Percentiles rank a stretch among this genome's conserved stretches.
phyloP scores from a whole-genome alignment of 1,140 invertebrate species.

The Stegodyphus dumicola region DNA sequence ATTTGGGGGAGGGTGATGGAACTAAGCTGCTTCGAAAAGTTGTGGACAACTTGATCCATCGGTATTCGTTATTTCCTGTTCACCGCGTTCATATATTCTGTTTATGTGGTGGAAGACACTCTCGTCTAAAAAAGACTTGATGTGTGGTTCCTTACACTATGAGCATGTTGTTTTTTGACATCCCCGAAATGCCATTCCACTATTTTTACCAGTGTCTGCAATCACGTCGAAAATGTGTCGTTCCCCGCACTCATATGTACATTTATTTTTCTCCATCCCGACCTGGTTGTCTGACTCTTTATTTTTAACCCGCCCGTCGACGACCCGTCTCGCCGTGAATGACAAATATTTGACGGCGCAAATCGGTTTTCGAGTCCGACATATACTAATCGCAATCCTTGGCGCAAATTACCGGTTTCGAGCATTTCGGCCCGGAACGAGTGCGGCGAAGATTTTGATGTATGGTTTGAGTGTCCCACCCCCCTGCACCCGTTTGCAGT shows the following conservation, averaged over 20 bases:
- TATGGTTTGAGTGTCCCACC: constrained; percentile 39
- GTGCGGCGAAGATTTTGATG: constrained; percentile 20
- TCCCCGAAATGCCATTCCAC: background rate
- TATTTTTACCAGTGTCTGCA: background rate
- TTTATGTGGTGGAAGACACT: too few relatives aligned
- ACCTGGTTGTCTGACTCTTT: constrained; percentile 2
- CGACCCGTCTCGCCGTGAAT: constrained; percentile 56
- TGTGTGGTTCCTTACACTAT: too few relatives aligned
- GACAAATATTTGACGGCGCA: constrained; percentile 56
- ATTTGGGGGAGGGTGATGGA: too few relatives aligned
- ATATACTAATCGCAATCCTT: constrained; percentile 51
- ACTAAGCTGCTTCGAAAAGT: too few relatives aligned
- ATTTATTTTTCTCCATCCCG: background rate
- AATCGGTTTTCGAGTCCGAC: constrained; percentile 44
- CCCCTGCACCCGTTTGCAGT: background rate
- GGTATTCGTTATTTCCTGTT: background rate
- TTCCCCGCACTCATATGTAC: background rate
- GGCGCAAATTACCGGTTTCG: constrained; percentile 54
- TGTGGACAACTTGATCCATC: background rate
- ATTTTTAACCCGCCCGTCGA: constrained; percentile 55
- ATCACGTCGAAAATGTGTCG: background rate
- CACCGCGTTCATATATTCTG: background rate
- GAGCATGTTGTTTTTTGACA: background rate
- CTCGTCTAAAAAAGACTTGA: too few relatives aligned
- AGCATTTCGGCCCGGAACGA: constrained; percentile 35